Conservation (phyloP, 2,888 invertebrate species). For the Archips xylosteana region DNA sequence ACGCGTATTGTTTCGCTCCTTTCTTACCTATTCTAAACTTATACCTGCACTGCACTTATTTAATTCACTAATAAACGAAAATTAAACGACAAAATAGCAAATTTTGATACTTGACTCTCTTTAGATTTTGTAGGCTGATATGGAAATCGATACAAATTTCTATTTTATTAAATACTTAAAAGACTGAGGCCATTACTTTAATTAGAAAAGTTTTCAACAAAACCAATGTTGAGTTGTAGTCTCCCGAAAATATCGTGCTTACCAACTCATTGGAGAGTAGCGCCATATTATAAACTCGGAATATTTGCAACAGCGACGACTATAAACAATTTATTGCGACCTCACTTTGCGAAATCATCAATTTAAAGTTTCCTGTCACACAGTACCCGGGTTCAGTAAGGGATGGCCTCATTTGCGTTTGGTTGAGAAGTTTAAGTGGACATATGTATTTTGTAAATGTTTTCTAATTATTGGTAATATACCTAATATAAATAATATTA, state of each 20-base stretch:
- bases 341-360: conserved; percentile 37
- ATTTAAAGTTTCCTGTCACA: conserved; percentile 39
- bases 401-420: conserved; percentile 17
- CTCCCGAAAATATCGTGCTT: conserved; percentile 26
- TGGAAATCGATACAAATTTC: not conserved
- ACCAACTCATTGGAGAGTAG: conserved; percentile 42
- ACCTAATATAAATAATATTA: too few species aligned
- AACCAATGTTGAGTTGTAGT: conserved; percentile 41
- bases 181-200: conserved; percentile 5
- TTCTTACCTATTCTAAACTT: too few species aligned
- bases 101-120: not conserved
- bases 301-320: conserved; percentile 35
- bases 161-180: not conserved
- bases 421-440: conserved; percentile 7
- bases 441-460: not conserved
- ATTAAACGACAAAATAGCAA: not conserved
- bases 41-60: too few species aligned
- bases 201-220: conserved; percentile 43
- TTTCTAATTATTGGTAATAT: too few species aligned
- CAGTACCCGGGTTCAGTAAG: conserved; percentile 24
- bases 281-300: conserved; percentile 45
- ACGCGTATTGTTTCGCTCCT: too few species aligned
- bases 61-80: too few species aligned
- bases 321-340: conserved; percentile 37
- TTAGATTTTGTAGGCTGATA: not conserved